phyloP scores from a whole-genome alignment of 2,797 vertebrate genomes.

The Percopsis omiscomaycus region DNA sequence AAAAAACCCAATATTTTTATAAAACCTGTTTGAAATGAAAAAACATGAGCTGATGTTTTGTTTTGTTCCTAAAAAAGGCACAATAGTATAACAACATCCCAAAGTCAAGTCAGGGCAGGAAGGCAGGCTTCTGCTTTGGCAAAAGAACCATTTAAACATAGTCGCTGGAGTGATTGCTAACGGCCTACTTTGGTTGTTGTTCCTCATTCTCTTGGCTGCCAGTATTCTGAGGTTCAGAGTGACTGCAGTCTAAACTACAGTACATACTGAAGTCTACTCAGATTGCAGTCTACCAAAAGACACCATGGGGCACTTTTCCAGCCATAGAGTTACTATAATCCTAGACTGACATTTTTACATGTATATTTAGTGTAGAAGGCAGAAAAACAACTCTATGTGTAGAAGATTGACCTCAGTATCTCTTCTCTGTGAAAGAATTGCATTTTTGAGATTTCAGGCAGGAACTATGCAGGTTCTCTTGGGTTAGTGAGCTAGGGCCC shows the following conservation, averaged over 20 bases:
- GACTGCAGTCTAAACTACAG: conserved; percentile 34
- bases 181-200: conserved; percentile 58
- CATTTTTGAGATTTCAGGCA: conserved; percentile 5
- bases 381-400: conserved; percentile 13
- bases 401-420: conserved; percentile 4
- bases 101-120: conserved; percentile 63
- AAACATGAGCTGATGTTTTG: conserved; percentile 33
- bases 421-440: conserved; percentile 14
- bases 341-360: conserved; percentile 29
- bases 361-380: conserved; percentile 37
- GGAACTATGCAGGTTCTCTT: neutral
- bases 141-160: conserved; percentile 58
- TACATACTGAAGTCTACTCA: conserved; percentile 43
- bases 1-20: conserved; percentile 59
- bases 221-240: conserved; percentile 47
- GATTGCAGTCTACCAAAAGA: conserved; percentile 27
- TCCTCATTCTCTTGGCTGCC: conserved; percentile 21
- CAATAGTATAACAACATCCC: conserved; percentile 57
- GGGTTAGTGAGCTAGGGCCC: conserved; percentile 66
- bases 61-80: conserved; percentile 70
- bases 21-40: conserved; percentile 63
- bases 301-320: conserved; percentile 27
- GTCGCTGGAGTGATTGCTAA: conserved; percentile 47
- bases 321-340: conserved; percentile 30
- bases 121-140: conserved; percentile 69